A percentile compares a stretch with the other conserved stretches of the same genome.
These are phyloP conservation scores for Hofmannophila pseudospretella DNA, from an alignment of 2,888 invertebrate genomes.

Conservation along the genomic window DNA sequence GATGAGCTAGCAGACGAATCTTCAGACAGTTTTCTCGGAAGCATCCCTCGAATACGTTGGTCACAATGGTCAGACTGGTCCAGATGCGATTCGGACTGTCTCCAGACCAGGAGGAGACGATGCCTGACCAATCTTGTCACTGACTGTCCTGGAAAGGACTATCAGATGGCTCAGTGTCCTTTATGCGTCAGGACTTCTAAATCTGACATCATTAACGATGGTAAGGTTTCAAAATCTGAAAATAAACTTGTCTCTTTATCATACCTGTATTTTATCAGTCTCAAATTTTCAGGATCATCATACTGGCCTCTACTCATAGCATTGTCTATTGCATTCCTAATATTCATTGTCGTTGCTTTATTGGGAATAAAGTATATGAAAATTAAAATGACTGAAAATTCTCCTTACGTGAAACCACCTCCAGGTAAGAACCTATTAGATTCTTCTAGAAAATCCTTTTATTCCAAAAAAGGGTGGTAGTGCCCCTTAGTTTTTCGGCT, in stretches of 20 bases:
- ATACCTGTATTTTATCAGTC: no score
- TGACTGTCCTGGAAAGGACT: constrained; percentile 59
- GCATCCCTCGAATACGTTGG: constrained; percentile 8
- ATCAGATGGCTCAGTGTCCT: constrained; percentile 61
- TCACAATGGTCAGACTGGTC: constrained; percentile 94
- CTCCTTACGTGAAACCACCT: constrained; percentile 64
- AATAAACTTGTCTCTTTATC: neutral
- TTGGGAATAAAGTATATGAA: constrained; percentile 69
- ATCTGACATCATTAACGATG: constrained; percentile 52
- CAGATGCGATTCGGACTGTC: constrained; percentile 91
- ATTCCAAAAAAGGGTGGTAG: no score
- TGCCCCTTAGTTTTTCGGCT: no score
- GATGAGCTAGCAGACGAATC: constrained; percentile 67
- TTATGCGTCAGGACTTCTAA: constrained; percentile 65
- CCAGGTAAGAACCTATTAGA: constrained; percentile 62
- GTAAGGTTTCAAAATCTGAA: constrained; percentile 33
- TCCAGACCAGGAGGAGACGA: constrained; percentile 87
- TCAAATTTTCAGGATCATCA: constrained; percentile 46
- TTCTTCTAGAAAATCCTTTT: no score
- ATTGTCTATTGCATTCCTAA: constrained; percentile 59
- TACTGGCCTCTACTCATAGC: constrained; percentile 65
- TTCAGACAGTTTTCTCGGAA: constrained; percentile 57
- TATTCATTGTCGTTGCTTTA: constrained; percentile 61
- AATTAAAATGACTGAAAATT: constrained; percentile 57
- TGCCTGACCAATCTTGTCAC: constrained; percentile 73